Percentiles rank a stretch among this genome's conserved stretches.
These are phyloP conservation scores for Drosophila rellima DNA, from an alignment of 2,888 invertebrate species.

Conservation along the genomic window DNA sequence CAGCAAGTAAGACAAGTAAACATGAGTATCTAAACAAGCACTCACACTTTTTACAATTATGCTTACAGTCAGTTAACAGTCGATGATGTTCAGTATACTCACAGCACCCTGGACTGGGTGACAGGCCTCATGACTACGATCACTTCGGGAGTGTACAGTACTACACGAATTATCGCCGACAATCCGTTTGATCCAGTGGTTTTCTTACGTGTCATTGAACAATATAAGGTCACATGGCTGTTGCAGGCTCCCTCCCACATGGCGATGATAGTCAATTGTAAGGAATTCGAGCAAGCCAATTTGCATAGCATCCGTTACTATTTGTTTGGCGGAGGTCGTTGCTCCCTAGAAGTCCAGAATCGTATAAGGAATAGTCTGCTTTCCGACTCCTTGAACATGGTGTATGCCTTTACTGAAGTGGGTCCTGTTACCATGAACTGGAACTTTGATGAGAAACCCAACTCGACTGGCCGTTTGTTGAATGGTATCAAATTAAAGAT, in stretches of 20 bases:
- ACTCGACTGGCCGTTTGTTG: conserved; percentile 74
- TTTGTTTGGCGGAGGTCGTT: conserved; percentile 67
- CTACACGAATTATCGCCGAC: conserved; percentile 73
- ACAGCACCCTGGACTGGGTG: conserved; percentile 73
- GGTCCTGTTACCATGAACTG: conserved; percentile 58
- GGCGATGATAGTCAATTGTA: conserved; percentile 54
- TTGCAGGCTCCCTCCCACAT: conserved; percentile 69
- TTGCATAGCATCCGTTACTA: conserved; percentile 62
- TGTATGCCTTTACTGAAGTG: conserved; percentile 80
- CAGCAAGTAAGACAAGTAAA: conserved; percentile 25
- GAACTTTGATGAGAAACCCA: conserved; percentile 62
- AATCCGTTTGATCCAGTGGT: conserved; percentile 62
- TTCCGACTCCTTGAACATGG: conserved; percentile 56
- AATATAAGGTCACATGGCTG: conserved; percentile 67
- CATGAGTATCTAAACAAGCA: background rate
- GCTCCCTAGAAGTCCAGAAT: conserved; percentile 61
- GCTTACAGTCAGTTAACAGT: conserved; percentile 48
- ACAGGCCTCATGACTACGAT: conserved; percentile 67
- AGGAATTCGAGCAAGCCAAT: conserved; percentile 53
- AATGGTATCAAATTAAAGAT: conserved; percentile 68
- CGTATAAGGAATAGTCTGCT: conserved; percentile 62
- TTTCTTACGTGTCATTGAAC: conserved; percentile 61
- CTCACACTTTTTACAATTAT: background rate
- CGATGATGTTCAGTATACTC: conserved; percentile 67
- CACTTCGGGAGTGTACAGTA: conserved; percentile 61